phyloP scores from a whole-genome alignment of 2,797 vertebrate species.

The Crocodylus rhombifer region DNA sequence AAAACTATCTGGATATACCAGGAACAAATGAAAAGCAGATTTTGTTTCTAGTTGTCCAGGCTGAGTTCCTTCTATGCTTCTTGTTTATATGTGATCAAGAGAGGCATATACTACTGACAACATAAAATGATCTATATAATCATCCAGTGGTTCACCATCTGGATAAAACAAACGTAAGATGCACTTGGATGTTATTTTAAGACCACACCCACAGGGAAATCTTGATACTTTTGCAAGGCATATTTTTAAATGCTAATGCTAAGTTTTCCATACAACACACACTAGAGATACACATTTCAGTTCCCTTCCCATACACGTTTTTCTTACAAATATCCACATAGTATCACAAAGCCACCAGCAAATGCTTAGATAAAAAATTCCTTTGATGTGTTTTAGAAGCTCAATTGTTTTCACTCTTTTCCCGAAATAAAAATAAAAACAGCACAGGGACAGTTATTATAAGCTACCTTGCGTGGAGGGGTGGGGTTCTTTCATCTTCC shows the following conservation, averaged over 20 bases:
- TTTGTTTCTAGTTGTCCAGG: neutral
- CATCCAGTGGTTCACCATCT: neutral
- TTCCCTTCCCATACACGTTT: accelerated
- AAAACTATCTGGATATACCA: neutral
- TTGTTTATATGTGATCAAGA: slow-evolving; percentile 7
- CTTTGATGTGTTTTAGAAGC: accelerated
- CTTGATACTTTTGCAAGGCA: neutral
- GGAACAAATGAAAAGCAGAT: neutral
- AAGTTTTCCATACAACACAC: neutral
- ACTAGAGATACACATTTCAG: neutral
- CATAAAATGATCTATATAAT: neutral
- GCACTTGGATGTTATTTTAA: neutral
- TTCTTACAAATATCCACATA: neutral
- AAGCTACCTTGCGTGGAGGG: neutral
- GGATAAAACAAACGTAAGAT: neutral
- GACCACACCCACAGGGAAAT: accelerated
- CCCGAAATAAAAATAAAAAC: neutral
- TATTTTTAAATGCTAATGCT: neutral
- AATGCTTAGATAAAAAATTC: neutral
- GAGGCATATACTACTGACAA: neutral
- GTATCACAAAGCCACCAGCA: neutral
- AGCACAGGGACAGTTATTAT: neutral
- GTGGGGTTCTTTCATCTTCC: neutral
- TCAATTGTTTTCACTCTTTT: neutral
- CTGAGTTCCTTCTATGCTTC: neutral